Base-by-base conservation (phyloP, 1,140 invertebrate genomes). In the Rhizoglyphus robini region DNA sequence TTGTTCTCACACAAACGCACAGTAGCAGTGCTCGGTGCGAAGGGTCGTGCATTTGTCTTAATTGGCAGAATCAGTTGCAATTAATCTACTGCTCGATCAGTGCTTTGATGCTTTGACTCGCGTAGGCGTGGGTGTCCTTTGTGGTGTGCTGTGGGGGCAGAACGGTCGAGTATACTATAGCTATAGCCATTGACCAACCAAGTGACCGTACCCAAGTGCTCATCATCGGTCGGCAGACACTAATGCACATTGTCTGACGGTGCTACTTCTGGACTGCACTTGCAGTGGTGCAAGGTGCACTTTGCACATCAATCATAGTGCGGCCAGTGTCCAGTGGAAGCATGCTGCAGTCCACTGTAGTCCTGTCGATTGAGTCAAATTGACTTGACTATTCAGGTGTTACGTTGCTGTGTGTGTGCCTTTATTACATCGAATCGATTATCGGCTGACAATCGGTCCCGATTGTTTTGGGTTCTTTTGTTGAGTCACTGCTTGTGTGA, bases 361-460 rank as follows among this genome's bases (percentile, higher is more conserved):
- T 41, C 18, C 36, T 8, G 36, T 41, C 23, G 51, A 54, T 54
- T 25, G 8, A 20, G 51, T 25, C 51, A 54, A 54, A 54, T 54
- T 54, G 51, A 54, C 51, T 32, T 54, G 36, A 8, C 36, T 41
- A 8, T 54, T 54, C 51, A 54, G 51, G 51, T 54, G 51, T 54
- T 54, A 46, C 36, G 36, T 18, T 41, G 36, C 36, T 41, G 36
- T 18, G 8, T 41, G 36, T 41, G 8, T 41, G 36, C 36, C 36
- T 41, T 15, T 23, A 32, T 54, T 54, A 8, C 8, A 54, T 54
- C 51, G 51, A 54, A 54, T 54, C 51, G 51, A 54, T 54, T 54
- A 54, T 54, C 8, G 8, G 31, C 8, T 46, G 15, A 46, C 41
- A 15, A 23, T 15, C 23, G 41, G 41, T 46, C 41, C n/a, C n/a